A percentile compares a stretch with the other conserved stretches of the same genome.
Conservation (phyloP, 2,797 vertebrate species). For the Muraenolepis orangiensis region DNA sequence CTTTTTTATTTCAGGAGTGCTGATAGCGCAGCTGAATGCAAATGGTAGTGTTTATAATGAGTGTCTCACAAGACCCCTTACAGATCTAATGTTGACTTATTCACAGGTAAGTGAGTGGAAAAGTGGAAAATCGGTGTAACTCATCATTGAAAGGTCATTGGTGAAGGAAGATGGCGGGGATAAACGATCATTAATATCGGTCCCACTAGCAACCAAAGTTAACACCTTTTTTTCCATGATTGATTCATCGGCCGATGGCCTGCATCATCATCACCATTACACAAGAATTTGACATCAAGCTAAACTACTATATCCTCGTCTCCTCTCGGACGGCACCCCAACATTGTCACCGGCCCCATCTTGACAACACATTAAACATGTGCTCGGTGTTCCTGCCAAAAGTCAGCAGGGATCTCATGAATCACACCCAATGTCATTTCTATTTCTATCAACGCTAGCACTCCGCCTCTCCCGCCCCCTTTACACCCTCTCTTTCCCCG, state of each 20-base stretch:
- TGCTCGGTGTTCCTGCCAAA: neutral
- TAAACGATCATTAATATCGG: neutral
- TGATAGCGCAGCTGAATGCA: neutral
- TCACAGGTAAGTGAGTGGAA: neutral
- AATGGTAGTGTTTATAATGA: slow-evolving; percentile 1
- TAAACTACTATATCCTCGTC: neutral
- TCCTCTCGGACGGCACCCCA: neutral
- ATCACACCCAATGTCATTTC: slow-evolving; percentile 33
- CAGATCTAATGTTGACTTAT: slow-evolving; percentile 7
- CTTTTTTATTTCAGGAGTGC: neutral
- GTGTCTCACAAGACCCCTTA: neutral
- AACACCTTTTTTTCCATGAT: neutral
- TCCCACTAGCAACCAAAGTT: neutral
- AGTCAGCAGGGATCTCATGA: slow-evolving; percentile 44
- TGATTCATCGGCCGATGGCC: neutral
- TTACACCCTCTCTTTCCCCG: neutral
- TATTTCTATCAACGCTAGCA: slow-evolving; percentile 24
- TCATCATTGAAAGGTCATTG: neutral
- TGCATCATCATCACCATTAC: neutral
- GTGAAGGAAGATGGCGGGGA: neutral
- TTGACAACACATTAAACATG: neutral
- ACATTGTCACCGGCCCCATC: neutral
- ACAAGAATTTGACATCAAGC: neutral
- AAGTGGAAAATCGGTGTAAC: neutral
- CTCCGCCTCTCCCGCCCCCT: neutral